Conservation (phyloP, 1,140 invertebrate genomes). For the Bombus turneri region DNA sequence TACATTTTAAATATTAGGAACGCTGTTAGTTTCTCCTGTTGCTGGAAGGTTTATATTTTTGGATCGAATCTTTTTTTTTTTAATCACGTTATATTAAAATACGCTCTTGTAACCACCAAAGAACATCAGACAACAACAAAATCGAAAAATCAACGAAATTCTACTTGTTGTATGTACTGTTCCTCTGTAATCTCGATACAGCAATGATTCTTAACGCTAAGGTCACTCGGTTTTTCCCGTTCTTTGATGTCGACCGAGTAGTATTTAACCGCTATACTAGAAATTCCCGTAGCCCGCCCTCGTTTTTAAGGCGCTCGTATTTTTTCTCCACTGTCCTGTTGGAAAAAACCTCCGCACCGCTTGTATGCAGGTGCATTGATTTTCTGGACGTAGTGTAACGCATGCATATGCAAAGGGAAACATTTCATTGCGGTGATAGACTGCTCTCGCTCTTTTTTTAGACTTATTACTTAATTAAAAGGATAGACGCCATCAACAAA, state of each 20-base stretch:
- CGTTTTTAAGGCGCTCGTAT: background rate
- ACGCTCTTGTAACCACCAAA: background rate
- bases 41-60: no score
- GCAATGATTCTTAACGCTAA: background rate
- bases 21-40: no score
- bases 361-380: slow-evolving; percentile 42
- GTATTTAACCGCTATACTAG: background rate
- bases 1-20: no score
- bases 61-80: no score
- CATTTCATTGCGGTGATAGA: slow-evolving; percentile 47
- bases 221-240: background rate
- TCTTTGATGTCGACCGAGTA: background rate
- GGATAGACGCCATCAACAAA: background rate
- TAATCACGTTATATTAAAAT: background rate
- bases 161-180: background rate
- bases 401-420: slow-evolving; percentile 60
- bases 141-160: background rate
- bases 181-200: background rate
- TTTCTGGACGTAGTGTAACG: slow-evolving; percentile 42
- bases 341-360: slow-evolving; percentile 32
- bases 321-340: slow-evolving; percentile 31
- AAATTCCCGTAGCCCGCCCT: background rate
- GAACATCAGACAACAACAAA: background rate
- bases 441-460: no score
- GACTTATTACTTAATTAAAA: slow-evolving; percentile 24